Evolutionary conservation across 2,113 vertebrate genomes (phyloP), one percentile per base, ranked within the genome.

Genomic region (Gobius niger): DNA sequence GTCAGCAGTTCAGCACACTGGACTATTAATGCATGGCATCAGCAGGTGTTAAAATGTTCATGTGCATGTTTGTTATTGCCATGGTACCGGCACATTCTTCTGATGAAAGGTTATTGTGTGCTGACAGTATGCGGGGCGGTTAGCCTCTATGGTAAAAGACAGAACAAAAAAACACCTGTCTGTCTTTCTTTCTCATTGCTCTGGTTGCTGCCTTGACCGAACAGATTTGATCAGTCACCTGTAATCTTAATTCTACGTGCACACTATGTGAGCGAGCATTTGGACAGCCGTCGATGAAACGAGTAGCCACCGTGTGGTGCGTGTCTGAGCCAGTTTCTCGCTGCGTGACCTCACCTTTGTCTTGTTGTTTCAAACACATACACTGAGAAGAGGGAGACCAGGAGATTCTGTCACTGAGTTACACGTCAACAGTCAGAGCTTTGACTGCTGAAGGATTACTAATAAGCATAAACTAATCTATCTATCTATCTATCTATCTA

Each of bases 91-190:
- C 83, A 65, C 65, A 76, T 81, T 82, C 72, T 24, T 52, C 72
- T 89, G 87, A 89, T 89, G 69, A 81, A 87, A 87, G 78, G 89
- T 85, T 86, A 69, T 89, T 86, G 86, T 85, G 89, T 89, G 76
- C 75, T 73, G 2, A 62, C 80, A 67, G 80, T 72, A 7, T 68
- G 44, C 73, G 6, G 61, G 84, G 62, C 82, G 76, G 78, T 85
- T 81, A 82, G 74, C 81, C 80, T 87, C 81, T 68, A 42, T 16
- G 10, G 65, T 77, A 84, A n/a, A n/a, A n/a, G n/a, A n/a, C n/a
- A n/a, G n/a, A n/a, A n/a, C n/a, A n/a, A n/a, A n/a, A n/a, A n/a
- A n/a, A n/a, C n/a, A n/a, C 41, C 52, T 42, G 18, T 59, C 52
- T 62, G 51, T 50, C 54, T n/a, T 13, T 57, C 44, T 65, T 54